Evolutionary conservation across 92 coral and sea anemone genomes (phyloP), one percentile per base, ranked within the genome.

Genomic region (Porites evermanni): DNA sequence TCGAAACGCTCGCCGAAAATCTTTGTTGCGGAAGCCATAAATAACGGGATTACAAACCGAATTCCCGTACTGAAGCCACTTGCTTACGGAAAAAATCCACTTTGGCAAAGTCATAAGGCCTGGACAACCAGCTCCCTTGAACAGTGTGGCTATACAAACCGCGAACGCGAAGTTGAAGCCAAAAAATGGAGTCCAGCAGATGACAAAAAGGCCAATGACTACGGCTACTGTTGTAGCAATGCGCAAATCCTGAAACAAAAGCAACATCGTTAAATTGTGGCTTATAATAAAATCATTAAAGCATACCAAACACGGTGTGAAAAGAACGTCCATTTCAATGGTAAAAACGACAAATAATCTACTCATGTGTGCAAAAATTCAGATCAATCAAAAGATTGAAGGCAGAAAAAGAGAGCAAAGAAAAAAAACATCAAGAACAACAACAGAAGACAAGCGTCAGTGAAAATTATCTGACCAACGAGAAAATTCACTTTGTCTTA

Each of bases 211-310:
- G 1, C 98, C 98, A 17, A 94, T 94, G 11, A 94, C 98, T 13
- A 94, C 92, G 11, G 98, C 98, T 12, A 94, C 92, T 38, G 98
- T 94, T 3, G 95, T 94, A 60, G 98, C 96, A 63, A 94, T 89
- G 13, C 98, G 91, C 44, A 94, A 65, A 79, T 94, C 98, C 98
- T 94, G 59, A 44, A 87, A 91, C 9, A 2, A n/a, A 66, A 70
- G 38, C 68, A 26, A 50, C 20, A 67, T 14, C 10, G 47, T 12
- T 20, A 26, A 7, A 29, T 26, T 32, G 60, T 4, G 12, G 16
- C 2, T 63, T 8, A 38, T 19, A 21, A 0, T 32, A 32, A 32
- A 32, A 4, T 32, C 44, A 32, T 32, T 26, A 32, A 2, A 2
- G 44, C 44, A 32, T 4, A 32, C 44, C 5, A 32, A 32, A 32